These are phyloP conservation scores for Muraenolepis orangiensis DNA, from an alignment of 2,797 vertebrate genomes.

Conservation along the genomic window DNA sequence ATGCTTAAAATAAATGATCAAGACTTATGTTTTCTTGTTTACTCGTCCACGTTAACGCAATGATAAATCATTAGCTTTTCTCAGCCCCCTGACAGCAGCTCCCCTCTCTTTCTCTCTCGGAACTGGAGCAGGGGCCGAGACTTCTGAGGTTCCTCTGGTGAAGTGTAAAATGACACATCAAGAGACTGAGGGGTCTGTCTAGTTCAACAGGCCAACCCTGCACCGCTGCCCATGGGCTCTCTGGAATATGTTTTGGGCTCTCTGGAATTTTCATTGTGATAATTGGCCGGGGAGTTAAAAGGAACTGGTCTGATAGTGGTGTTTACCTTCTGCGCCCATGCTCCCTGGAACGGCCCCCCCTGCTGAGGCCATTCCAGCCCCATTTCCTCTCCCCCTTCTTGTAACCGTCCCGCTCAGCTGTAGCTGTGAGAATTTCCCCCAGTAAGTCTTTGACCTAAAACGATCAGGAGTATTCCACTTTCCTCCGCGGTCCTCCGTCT, in stretches of 20 bases:
- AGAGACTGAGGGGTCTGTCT: neutral
- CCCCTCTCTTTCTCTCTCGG: neutral
- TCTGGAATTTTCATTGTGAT: neutral
- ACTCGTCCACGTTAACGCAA: neutral
- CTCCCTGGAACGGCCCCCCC: neutral
- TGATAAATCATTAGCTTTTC: neutral
- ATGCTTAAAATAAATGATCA: too few species aligned
- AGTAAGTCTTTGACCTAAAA: slow-evolving; percentile 13
- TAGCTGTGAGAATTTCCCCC: neutral
- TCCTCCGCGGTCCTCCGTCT: too few species aligned
- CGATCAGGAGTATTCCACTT: too few species aligned
- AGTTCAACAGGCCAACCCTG: neutral
- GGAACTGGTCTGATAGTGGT: neutral
- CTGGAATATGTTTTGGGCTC: too few species aligned
- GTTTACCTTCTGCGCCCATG: neutral
- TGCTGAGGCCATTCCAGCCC: neutral
- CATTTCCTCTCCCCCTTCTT: neutral
- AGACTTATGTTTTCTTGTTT: too few species aligned
- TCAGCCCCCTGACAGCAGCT: neutral
- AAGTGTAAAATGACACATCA: neutral
- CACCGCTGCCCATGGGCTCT: too few species aligned
- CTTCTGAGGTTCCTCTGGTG: neutral
- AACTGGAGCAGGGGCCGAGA: neutral
- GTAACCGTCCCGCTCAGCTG: neutral
- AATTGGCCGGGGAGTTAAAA: neutral